A percentile compares a stretch with the other conserved stretches of the same genome.
phyloP scores from a whole-genome alignment of 1,140 invertebrate genomes.

The Drosophila jambulina region DNA sequence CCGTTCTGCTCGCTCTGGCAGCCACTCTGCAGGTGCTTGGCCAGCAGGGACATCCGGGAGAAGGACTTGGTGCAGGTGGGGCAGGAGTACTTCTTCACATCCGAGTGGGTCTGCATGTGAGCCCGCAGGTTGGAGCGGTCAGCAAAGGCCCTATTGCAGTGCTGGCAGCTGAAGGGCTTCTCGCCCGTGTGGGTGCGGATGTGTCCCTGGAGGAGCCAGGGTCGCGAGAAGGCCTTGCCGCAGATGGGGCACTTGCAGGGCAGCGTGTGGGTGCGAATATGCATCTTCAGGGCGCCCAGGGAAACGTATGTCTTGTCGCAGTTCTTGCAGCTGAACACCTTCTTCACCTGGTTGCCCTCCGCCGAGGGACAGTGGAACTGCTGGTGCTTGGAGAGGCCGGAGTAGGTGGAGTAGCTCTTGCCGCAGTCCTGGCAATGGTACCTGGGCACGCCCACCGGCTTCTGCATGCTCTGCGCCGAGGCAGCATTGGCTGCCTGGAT shows the following conservation, averaged over 20 bases:
- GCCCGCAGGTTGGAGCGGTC: constrained; percentile 98
- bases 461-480: constrained; percentile 78
- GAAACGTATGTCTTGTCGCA: constrained; percentile 98
- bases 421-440: constrained; percentile 96
- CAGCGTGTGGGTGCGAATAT: constrained; percentile 98
- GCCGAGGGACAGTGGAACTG: constrained; percentile 97
- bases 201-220: constrained; percentile 98
- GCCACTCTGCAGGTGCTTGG: constrained; percentile 96
- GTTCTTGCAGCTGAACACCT: constrained; percentile 97
- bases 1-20: constrained; percentile 86
- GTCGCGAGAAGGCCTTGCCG: constrained; percentile 98
- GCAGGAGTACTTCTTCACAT: constrained; percentile 99
- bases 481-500: constrained; percentile 78
- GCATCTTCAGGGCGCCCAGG: constrained; percentile 98
- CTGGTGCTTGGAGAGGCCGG: constrained; percentile 97
- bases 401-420: constrained; percentile 98
- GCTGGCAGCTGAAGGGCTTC: constrained; percentile 98
- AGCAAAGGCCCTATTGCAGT: constrained; percentile 97
- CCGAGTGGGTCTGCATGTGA: constrained; percentile 98
- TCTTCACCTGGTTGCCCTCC: constrained; percentile 93
- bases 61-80: constrained; percentile 97
- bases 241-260: constrained; percentile 98
- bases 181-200: constrained; percentile 98
- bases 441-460: constrained; percentile 86
- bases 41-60: constrained; percentile 97